phyloP scores from a whole-genome alignment of 2,113 vertebrate genomes.

The Garra rufa region DNA sequence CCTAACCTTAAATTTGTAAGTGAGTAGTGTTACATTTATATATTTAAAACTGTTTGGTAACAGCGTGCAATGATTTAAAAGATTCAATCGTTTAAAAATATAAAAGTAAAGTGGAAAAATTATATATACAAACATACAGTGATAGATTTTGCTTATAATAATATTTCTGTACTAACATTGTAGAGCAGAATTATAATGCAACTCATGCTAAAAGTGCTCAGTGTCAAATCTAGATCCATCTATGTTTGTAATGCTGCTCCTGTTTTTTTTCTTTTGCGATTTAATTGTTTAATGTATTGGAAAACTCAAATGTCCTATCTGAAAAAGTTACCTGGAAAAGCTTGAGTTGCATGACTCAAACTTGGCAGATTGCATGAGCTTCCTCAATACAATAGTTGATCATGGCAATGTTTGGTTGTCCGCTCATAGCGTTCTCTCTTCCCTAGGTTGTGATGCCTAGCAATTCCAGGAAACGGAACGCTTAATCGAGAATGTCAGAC shows the following conservation, averaged over 20 bases:
- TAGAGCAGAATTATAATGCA: conserved; percentile 78
- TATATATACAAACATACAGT: conserved; percentile 70
- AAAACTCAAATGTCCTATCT: conserved; percentile 64
- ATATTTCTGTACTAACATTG: conserved; percentile 77
- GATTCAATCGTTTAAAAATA: conserved; percentile 68
- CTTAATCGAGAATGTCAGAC: conserved; percentile 16
- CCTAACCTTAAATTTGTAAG: conserved; percentile 89
- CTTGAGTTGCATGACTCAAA: conserved; percentile 81
- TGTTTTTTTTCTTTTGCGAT: conserved; percentile 77
- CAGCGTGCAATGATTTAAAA: conserved; percentile 82
- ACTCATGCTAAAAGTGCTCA: conserved; percentile 77
- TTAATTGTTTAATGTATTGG: conserved; percentile 67
- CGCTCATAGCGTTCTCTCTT: conserved; percentile 73
- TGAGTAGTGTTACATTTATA: conserved; percentile 87
- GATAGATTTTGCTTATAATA: conserved; percentile 74
- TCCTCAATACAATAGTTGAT: conserved; percentile 55
- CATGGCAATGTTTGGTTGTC: conserved; percentile 59
- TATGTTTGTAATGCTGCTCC: conserved; percentile 76
- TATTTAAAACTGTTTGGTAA: conserved; percentile 85
- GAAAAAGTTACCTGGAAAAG: conserved; percentile 67
- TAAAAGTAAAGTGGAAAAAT: conserved; percentile 59
- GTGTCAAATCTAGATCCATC: conserved; percentile 74
- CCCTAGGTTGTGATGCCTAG: conserved; percentile 65
- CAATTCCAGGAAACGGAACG: conserved; percentile 33
- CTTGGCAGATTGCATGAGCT: conserved; percentile 75